phyloP scores from a whole-genome alignment of 2,888 invertebrate genomes.

The Acleris laterana region DNA sequence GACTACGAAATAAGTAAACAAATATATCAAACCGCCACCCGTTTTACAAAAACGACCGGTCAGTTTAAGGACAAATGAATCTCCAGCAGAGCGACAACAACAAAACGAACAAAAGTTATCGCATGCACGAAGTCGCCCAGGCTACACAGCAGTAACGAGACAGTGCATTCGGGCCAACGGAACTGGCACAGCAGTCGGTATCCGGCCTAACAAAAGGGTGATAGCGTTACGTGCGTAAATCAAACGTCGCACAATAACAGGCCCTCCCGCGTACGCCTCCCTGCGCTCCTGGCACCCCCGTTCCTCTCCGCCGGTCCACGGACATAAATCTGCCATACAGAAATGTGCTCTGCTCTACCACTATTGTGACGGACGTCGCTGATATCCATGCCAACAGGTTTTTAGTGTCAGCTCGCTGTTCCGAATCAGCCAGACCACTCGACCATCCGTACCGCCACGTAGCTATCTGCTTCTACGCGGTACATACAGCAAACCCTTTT shows the following conservation, averaged over 20 bases:
- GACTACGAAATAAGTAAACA: too few relatives aligned
- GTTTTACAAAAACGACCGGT: neutral
- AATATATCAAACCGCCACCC: neutral
- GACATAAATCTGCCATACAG: constrained; percentile 80
- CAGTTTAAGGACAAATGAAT: neutral
- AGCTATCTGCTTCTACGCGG: constrained; percentile 48
- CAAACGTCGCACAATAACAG: constrained; percentile 83
- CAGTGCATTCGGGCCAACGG: constrained; percentile 68
- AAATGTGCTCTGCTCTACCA: constrained; percentile 70
- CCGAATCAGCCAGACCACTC: constrained; percentile 55
- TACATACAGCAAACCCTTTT: constrained; percentile 49
- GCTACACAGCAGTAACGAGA: constrained; percentile 50
- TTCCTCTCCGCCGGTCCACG: constrained; percentile 66
- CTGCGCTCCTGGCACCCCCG: constrained; percentile 62
- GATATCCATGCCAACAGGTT: constrained; percentile 76
- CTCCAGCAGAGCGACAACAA: constrained; percentile 8
- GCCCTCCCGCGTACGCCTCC: constrained; percentile 66
- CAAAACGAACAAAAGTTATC: constrained; percentile 21
- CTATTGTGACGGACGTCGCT: constrained; percentile 62
- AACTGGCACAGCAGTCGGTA: constrained; percentile 79
- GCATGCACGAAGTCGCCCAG: constrained; percentile 28
- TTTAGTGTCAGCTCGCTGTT: constrained; percentile 63
- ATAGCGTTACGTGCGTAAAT: constrained; percentile 83
- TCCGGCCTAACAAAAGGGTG: constrained; percentile 82
- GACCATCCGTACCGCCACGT: constrained; percentile 53